phyloP scores from a whole-genome alignment of 2,888 invertebrate genomes.

The Chymomyza amoena region DNA sequence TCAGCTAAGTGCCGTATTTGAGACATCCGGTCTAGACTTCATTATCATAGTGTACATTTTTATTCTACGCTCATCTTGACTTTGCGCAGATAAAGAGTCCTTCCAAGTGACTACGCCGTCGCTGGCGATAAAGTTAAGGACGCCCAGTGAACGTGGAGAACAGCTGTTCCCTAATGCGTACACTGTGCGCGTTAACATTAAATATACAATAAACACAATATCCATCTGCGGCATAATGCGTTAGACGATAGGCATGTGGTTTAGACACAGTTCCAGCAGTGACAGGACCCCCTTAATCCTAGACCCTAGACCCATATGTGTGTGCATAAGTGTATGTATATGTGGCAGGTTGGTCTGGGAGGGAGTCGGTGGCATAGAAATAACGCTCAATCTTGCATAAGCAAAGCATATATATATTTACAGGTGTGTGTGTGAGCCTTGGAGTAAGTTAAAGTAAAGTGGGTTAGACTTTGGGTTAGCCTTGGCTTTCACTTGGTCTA shows the following conservation, averaged over 20 bases:
- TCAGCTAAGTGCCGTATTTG: conserved; percentile 47
- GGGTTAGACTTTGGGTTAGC: neutral
- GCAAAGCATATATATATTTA: conserved; percentile 29
- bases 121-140: conserved; percentile 7
- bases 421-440: neutral
- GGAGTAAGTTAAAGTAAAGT: neutral
- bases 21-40: conserved; percentile 67
- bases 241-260: neutral
- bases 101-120: conserved; percentile 12
- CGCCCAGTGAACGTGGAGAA: conserved; percentile 19
- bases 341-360: conserved; percentile 34
- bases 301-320: neutral
- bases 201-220: conserved; percentile 42
- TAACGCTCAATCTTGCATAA: conserved; percentile 67
- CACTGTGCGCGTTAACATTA: conserved; percentile 21
- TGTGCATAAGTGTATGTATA: conserved; percentile 8
- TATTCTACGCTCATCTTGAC: conserved; percentile 22
- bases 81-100: conserved; percentile 15
- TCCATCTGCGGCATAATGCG: conserved; percentile 37
- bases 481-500: neutral
- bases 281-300: neutral
- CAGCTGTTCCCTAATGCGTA: conserved; percentile 38
- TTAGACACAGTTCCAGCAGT: neutral
- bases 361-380: conserved; percentile 39
- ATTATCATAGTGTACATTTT: conserved; percentile 44